A percentile compares a stretch with the other conserved stretches of the same genome.
phyloP scores from a whole-genome alignment of 2,797 vertebrate genomes.

The Sebastes baramenuke region DNA sequence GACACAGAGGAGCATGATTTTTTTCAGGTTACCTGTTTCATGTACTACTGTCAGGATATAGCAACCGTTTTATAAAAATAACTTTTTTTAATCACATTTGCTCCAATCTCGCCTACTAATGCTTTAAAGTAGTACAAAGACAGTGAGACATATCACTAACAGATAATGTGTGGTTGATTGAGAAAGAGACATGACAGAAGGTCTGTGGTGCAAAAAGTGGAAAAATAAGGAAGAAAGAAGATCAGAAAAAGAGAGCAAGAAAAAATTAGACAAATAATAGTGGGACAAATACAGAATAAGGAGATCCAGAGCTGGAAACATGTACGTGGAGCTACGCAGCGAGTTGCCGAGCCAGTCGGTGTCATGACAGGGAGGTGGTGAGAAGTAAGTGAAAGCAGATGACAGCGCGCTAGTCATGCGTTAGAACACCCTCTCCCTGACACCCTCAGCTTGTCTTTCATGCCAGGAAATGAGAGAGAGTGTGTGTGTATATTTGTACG shows the following conservation, averaged over 20 bases:
- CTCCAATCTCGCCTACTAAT: too few species aligned
- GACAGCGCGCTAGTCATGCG: not conserved
- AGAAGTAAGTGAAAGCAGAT: conserved; percentile 67
- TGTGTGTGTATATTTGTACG: not conserved
- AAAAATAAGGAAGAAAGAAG: not conserved
- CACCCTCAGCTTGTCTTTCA: conserved; percentile 9
- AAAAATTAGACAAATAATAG: not conserved
- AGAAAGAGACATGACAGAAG: not conserved
- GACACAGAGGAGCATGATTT: too few species aligned
- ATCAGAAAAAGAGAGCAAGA: not conserved
- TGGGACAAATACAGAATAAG: not conserved
- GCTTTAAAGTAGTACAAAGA: not conserved
- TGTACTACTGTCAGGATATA: too few species aligned
- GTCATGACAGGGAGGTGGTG: conserved; percentile 37
- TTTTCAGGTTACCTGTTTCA: too few species aligned
- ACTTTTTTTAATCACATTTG: too few species aligned
- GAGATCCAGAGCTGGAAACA: not conserved
- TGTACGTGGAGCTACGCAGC: not conserved
- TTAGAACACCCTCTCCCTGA: conserved; percentile 2
- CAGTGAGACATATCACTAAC: not conserved
- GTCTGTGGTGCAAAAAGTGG: not conserved
- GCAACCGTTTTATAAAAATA: too few species aligned
- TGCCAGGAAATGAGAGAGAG: conserved; percentile 32
- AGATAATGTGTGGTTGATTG: not conserved
- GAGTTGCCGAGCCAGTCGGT: not conserved